Evolutionary conservation across 1,140 invertebrate genomes (phyloP).

Genomic region (Trichoplusia ni): DNA sequence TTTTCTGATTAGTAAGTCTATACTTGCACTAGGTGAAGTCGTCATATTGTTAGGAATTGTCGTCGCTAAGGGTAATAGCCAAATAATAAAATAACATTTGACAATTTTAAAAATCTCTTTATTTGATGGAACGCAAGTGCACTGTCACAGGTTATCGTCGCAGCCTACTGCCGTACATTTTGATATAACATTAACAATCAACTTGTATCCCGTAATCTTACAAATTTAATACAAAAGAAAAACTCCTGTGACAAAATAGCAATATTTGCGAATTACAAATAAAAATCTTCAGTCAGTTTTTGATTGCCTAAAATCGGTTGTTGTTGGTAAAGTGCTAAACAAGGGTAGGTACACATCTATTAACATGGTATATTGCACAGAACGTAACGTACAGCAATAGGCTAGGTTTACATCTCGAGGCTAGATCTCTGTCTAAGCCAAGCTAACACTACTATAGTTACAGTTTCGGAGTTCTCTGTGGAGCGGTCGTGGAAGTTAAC

Average conservation of each 20-base stretch:
- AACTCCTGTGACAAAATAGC: neutral
- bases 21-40: too few species aligned
- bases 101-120: conserved; percentile 63
- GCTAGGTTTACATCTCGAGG: conserved; percentile 12
- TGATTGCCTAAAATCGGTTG: neutral
- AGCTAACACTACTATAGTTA: conserved; percentile 11
- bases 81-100: conserved; percentile 25
- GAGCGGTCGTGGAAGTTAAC: neutral
- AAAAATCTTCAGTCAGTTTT: conserved; percentile 2
- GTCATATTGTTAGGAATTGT: neutral
- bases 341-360: neutral
- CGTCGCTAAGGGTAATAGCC: neutral
- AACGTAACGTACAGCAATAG: conserved; percentile 27
- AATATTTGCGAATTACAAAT: neutral
- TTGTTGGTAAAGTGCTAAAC: too few species aligned
- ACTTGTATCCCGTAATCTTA: conserved; percentile 1
- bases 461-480: neutral
- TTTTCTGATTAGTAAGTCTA: too few species aligned
- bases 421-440: conserved; percentile 16
- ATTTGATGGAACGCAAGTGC: conserved; percentile 65
- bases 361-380: conserved; percentile 1
- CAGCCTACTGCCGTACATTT: conserved; percentile 41
- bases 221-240: conserved; percentile 7
- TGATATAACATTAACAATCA: conserved; percentile 24
- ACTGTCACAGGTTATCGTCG: conserved; percentile 44